phyloP scores from a whole-genome alignment of 2,797 vertebrate genomes.

The Syngnathus rostellatus region DNA sequence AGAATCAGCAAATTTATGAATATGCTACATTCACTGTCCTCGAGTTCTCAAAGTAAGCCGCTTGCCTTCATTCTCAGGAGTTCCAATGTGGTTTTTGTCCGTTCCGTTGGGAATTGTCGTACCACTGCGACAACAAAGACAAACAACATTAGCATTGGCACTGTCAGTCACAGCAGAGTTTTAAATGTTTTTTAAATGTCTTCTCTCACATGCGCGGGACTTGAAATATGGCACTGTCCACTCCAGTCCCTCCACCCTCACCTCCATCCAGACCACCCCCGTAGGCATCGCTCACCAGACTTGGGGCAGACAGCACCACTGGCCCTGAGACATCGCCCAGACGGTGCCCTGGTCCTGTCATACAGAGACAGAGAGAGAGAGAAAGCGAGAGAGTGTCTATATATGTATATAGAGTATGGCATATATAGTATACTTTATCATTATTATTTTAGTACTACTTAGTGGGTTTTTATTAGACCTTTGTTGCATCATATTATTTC shows the following conservation, averaged over 20 bases:
- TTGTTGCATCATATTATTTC: too few relatives aligned
- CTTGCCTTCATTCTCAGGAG: conserved; percentile 82
- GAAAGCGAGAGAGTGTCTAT: neutral
- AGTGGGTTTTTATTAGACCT: too few relatives aligned
- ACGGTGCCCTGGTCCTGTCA: conserved; percentile 80
- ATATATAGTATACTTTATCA: too few relatives aligned
- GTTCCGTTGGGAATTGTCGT: conserved; percentile 84
- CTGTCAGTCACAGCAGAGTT: neutral
- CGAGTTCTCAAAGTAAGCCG: neutral
- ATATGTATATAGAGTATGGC: too few relatives aligned
- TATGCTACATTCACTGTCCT: neutral
- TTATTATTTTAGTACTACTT: neutral
- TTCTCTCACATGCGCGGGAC: conserved; percentile 87
- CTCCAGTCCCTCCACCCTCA: conserved; percentile 76
- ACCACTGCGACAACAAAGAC: conserved; percentile 59
- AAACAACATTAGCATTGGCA: neutral
- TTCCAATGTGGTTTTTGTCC: conserved; percentile 72
- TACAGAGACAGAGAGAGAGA: neutral
- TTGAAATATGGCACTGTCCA: conserved; percentile 88
- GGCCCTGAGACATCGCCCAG: conserved; percentile 80
- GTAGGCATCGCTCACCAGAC: conserved; percentile 74
- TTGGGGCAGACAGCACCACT: conserved; percentile 82
- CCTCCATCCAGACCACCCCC: conserved; percentile 81
- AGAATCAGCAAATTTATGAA: too few relatives aligned
- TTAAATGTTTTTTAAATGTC: neutral